Evolutionary conservation across 2,888 invertebrate genomes (phyloP), one percentile per base, ranked within the genome.

Genomic region (Sesamia inferens): DNA sequence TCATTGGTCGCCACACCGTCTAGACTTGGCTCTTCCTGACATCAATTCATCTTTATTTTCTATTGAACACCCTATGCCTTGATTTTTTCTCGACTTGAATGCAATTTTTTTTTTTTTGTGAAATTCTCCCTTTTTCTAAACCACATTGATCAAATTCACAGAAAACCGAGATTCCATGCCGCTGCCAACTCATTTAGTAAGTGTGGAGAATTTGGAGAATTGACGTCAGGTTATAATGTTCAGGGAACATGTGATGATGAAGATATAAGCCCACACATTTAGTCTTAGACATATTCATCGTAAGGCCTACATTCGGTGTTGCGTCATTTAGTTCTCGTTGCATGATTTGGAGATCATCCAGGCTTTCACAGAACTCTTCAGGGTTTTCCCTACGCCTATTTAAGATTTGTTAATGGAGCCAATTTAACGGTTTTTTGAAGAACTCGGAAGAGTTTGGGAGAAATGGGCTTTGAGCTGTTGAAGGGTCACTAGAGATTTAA

Each of bases 1-100:
- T 67, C 63, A 73, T 48, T 69, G 79, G 77, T 59, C 79, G 79
- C 81, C 79, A 80, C 62, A 62, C 81, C 7, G 79, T 80, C 79
- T 80, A 59, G 68, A 66, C 39, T 73, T 47, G 19, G 58, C 31
- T 67, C 19, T 39, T 51, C 48, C 44, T 66, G 57, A 65, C 76
- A 68, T 64, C 44, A 55, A 24, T 6, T 74, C 44, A 54, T 42
- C 31, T n/a, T 44, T n/a, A 67, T 65, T 70, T 65, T 66, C 31
- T 11, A 62, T 22, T 58, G 8, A 65, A 65, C 22, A 57, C 39
- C 13, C 71, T 24, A 24, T 63, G 4, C 22, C 57, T 74, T 68
- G 19, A 68, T 59, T n/a, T 51, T 16, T 31, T 14, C 14, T 13
- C 31, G 31, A 31, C 3, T 31, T 31, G 31, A 31, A 31, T 31